Evolutionary conservation across 2,113 vertebrate genomes (phyloP).

Genomic region (Eulacestoma nigropectus): DNA sequence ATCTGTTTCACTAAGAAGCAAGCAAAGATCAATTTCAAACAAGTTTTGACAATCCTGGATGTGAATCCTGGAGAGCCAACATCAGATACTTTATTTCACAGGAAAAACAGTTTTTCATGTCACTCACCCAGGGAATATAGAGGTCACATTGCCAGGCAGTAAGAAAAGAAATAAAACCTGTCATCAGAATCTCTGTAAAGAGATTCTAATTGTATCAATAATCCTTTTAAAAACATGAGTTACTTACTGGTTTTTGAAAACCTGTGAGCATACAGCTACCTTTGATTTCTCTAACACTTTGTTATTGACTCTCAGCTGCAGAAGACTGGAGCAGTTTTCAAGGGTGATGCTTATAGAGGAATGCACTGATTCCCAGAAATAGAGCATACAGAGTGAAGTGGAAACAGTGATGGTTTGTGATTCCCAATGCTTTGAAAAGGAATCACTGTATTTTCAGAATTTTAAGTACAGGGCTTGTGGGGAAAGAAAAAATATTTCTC

Average conservation of each 20-base stretch:
- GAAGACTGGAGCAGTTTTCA: not conserved
- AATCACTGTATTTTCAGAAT: not conserved
- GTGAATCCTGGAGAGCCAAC: not conserved
- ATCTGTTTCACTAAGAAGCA: not conserved
- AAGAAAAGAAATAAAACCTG: not conserved
- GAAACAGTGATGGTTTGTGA: not conserved
- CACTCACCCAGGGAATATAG: not conserved
- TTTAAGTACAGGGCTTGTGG: not conserved
- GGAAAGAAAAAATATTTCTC: rapidly evolving
- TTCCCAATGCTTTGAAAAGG: not conserved
- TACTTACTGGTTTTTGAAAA: not conserved
- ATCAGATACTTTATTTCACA: not conserved
- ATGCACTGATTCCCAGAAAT: not conserved
- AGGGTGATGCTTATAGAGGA: not conserved
- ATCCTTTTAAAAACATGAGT: not conserved
- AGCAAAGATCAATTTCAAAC: not conserved
- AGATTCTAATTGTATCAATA: not conserved
- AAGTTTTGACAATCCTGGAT: rapidly evolving
- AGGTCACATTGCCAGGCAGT: not conserved
- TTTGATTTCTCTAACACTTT: not conserved
- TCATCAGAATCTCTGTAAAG: not conserved
- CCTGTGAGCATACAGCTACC: not conserved
- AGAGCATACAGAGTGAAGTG: not conserved
- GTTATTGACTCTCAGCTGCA: not conserved
- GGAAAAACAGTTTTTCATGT: not conserved